A percentile compares a stretch with the other conserved stretches of the same genome.
Evolutionary conservation across 2,888 invertebrate species (phyloP).

Genomic region (Rutpela maculata): DNA sequence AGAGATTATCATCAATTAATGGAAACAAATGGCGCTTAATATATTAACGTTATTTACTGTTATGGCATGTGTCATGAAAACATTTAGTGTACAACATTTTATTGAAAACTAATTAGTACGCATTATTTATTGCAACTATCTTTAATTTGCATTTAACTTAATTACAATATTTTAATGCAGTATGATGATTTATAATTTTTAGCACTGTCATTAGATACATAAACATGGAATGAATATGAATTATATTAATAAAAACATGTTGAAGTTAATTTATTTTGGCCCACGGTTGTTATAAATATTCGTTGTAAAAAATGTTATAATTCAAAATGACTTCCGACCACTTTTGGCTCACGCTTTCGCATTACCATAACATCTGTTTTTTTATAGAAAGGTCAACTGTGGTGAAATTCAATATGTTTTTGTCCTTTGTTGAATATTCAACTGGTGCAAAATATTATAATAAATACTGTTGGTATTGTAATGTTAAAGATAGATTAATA

Average conservation of each 20-base stretch:
- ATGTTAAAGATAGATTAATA: too few species aligned
- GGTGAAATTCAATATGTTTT: background rate
- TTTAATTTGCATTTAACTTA: slow-evolving; percentile 38
- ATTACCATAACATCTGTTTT: slow-evolving; percentile 21
- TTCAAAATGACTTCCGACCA: slow-evolving; percentile 29
- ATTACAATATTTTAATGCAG: slow-evolving; percentile 31
- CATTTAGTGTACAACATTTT: slow-evolving; percentile 48
- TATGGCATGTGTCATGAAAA: slow-evolving; percentile 37
- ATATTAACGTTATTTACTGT: slow-evolving; percentile 48
- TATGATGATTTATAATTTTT: slow-evolving; percentile 8
- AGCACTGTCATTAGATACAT: slow-evolving; percentile 9
- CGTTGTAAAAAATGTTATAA: slow-evolving; percentile 13
- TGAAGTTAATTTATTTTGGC: slow-evolving; percentile 13
- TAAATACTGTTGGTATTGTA: too few species aligned
- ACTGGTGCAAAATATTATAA: too few species aligned
- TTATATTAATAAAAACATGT: background rate
- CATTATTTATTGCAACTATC: slow-evolving; percentile 48
- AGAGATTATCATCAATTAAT: slow-evolving; percentile 39
- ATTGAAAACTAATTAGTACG: slow-evolving; percentile 51
- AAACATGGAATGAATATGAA: slow-evolving; percentile 14
- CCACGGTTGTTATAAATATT: background rate
- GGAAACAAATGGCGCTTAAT: slow-evolving; percentile 45
- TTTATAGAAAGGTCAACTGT: background rate
- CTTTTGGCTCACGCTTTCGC: slow-evolving; percentile 3
- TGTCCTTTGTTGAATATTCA: too few species aligned